Percentiles rank a stretch among this genome's conserved stretches.
Evolutionary conservation across 2,797 vertebrate species (phyloP).

Genomic region (Avahi laniger): DNA sequence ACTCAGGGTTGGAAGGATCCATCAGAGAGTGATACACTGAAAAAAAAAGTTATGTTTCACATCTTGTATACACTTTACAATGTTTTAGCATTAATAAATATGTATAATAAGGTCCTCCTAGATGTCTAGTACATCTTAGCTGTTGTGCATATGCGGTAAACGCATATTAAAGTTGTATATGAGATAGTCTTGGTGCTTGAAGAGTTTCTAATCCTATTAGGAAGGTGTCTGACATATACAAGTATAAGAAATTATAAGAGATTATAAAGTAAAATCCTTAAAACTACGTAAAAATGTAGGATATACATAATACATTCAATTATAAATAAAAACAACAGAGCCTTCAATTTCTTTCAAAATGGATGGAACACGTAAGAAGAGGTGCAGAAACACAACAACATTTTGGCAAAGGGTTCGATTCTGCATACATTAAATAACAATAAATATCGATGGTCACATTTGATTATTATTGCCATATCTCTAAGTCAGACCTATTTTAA

Average conservation of each 20-base stretch:
- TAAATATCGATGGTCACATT: not conserved
- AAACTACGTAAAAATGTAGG: not conserved
- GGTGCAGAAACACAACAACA: not conserved
- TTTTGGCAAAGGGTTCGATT: not conserved
- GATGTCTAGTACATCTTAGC: not conserved
- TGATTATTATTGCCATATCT: not conserved
- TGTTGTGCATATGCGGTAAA: not conserved
- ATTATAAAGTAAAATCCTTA: not conserved
- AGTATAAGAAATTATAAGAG: not conserved
- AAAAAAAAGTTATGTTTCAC: not conserved
- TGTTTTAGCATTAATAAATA: not conserved
- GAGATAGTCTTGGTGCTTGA: not conserved
- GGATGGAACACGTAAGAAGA: not conserved
- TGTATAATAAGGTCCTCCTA: not conserved
- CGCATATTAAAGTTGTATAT: not conserved
- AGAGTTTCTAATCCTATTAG: not conserved
- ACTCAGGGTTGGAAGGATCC: not conserved
- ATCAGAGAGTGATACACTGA: constrained; percentile 21
- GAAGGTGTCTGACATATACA: not conserved
- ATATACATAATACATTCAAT: not conserved
- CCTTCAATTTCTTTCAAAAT: not conserved
- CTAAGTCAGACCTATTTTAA: not conserved
- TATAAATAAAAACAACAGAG: not conserved
- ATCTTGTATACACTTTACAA: not conserved
- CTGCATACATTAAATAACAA: not conserved